Percentiles rank a stretch among this genome's conserved stretches.
These are phyloP conservation scores for Noctua comes DNA, from an alignment of 2,888 invertebrate genomes.

Conservation along the genomic window DNA sequence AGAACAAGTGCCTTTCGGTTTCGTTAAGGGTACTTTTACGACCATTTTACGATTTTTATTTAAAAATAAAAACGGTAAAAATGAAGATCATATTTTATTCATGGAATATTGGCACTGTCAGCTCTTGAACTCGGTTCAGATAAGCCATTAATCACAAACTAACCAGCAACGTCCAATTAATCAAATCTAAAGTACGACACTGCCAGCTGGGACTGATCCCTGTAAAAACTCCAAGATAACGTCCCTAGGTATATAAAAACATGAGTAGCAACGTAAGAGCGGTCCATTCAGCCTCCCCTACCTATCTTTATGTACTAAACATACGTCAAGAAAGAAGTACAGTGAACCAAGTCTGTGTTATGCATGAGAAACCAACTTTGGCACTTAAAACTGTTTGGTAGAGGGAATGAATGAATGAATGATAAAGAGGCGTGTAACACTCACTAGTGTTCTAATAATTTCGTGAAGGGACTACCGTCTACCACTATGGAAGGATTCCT, in stretches of 20 bases:
- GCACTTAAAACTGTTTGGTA: not conserved
- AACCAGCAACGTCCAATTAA: slow-evolving; percentile 9
- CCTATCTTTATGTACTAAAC: slow-evolving; percentile 2
- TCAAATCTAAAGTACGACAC: slow-evolving; percentile 32
- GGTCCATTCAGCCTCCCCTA: slow-evolving; percentile 25
- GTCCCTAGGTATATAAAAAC: slow-evolving; percentile 24
- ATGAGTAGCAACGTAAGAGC: slow-evolving; percentile 5
- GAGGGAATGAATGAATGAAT: no score
- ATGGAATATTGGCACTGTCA: not conserved
- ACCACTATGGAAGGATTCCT: not conserved
- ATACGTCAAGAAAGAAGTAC: not conserved
- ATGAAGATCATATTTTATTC: not conserved
- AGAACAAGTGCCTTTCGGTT: no score
- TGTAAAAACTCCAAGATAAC: slow-evolving; percentile 20
- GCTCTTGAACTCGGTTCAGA: not conserved
- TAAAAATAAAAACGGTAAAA: not conserved
- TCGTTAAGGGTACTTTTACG: no score
- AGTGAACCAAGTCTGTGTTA: slow-evolving; percentile 7
- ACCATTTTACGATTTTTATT: not conserved
- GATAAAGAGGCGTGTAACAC: not conserved
- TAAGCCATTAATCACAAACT: slow-evolving; percentile 15
- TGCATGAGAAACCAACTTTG: not conserved
- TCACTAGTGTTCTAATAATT: not conserved
- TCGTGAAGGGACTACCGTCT: not conserved
- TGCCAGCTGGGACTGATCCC: not conserved